phyloP scores from a whole-genome alignment of 1,140 invertebrate species.

The Hyles euphorbiae region DNA sequence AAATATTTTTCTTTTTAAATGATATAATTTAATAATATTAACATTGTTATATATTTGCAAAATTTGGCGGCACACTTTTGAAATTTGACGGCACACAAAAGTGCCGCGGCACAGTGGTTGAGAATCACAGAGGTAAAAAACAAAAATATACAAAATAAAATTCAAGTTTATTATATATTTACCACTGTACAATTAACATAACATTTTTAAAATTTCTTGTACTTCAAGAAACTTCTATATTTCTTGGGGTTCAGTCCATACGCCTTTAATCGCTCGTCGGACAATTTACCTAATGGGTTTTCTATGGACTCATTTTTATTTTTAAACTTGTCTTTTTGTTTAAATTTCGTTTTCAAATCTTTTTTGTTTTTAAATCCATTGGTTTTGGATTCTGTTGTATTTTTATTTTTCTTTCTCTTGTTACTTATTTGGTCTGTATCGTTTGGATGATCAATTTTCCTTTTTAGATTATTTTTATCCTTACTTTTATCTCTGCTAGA shows the following conservation, averaged over 20 bases:
- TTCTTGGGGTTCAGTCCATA: constrained; percentile 96
- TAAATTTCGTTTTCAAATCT: constrained; percentile 31
- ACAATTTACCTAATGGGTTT: constrained; percentile 71
- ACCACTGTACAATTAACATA: too few species aligned
- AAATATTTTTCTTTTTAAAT: too few species aligned
- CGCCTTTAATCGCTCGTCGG: constrained; percentile 87
- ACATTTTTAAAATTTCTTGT: constrained; percentile 64
- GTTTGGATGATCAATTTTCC: constrained; percentile 19
- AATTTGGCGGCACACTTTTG: too few species aligned
- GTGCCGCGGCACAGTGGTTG: too few species aligned
- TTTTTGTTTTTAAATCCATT: constrained; percentile 29
- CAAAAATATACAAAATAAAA: not conserved
- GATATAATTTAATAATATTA: too few species aligned
- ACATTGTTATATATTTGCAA: too few species aligned
- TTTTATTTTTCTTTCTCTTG: constrained; percentile 10
- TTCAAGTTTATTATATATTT: too few species aligned
- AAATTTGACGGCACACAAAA: too few species aligned
- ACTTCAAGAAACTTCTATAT: constrained; percentile 75
- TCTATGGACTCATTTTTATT: constrained; percentile 40
- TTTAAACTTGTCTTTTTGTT: constrained; percentile 34
- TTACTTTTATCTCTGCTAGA: constrained; percentile 10
- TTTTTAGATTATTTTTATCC: constrained; percentile 28
- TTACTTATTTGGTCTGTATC: constrained; percentile 7
- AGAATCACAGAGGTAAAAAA: too few species aligned
- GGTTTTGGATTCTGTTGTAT: constrained; percentile 24